Evolutionary conservation across 2,797 vertebrate species (phyloP).

Genomic region (Aselliscus stoliczkanus): DNA sequence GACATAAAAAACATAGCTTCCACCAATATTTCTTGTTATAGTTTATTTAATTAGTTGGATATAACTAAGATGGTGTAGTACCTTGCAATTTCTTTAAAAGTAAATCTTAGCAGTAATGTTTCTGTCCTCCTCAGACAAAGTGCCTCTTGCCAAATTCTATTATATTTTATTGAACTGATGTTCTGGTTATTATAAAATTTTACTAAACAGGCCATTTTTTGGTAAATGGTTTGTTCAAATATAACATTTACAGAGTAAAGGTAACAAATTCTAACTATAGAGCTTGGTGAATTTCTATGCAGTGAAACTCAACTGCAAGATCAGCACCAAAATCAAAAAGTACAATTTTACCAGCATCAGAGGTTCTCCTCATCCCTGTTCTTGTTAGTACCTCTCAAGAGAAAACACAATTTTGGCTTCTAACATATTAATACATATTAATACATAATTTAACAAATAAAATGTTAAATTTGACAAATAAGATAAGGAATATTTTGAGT

Average conservation of each 20-base stretch:
- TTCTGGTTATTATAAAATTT: background rate
- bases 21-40: background rate
- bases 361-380: background rate
- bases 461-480: background rate
- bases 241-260: background rate
- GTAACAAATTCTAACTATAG: background rate
- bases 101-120: background rate
- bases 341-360: background rate
- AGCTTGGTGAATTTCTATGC: background rate
- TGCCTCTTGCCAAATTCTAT: background rate
- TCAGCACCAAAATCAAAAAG: background rate
- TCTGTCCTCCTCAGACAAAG: background rate
- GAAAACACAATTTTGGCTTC: background rate
- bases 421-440: background rate
- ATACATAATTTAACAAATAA: background rate
- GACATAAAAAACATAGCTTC: background rate
- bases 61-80: background rate
- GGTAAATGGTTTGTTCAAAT: background rate
- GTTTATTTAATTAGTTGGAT: background rate
- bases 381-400: background rate
- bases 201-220: background rate
- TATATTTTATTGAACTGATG: background rate
- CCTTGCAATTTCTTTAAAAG: background rate
- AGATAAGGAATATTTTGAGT: background rate
- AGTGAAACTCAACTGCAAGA: background rate